Evolutionary conservation across 1,140 invertebrate species (phyloP).

Genomic region (Neuroterus valhalla): DNA sequence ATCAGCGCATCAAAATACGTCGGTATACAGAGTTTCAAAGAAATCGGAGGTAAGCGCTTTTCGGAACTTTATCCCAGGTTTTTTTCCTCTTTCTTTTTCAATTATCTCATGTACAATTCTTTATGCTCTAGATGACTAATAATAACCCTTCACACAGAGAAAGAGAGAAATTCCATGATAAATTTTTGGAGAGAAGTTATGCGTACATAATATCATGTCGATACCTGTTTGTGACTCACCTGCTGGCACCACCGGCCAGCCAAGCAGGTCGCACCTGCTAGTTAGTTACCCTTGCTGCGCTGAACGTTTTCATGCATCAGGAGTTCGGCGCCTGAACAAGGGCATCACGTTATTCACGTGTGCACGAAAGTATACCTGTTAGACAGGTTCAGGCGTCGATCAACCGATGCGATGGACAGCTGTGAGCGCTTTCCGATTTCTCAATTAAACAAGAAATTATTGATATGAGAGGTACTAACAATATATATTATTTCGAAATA

Average conservation of each 20-base stretch:
- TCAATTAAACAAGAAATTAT: not conserved
- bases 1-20: no score
- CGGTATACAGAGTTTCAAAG: no score
- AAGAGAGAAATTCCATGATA: slow-evolving; percentile 1
- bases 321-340: slow-evolving; percentile 15
- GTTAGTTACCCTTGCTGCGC: slow-evolving; percentile 7
- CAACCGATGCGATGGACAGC: not conserved
- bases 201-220: not conserved
- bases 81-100: not conserved
- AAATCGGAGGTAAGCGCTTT: no score
- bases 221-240: slow-evolving; percentile 22
- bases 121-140: slow-evolving; percentile 7
- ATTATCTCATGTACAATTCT: not conserved
- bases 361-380: not conserved
- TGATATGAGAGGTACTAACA: not conserved
- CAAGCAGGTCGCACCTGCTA: slow-evolving; percentile 18
- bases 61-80: not conserved
- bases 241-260: slow-evolving; percentile 3
- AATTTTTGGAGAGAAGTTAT: slow-evolving; percentile 13
- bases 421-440: not conserved
- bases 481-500: not conserved
- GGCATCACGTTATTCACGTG: not conserved
- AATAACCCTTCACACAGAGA: not conserved
- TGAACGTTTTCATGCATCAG: slow-evolving; percentile 17
- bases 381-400: not conserved